Evolutionary conservation across 2,113 vertebrate species (phyloP).

Genomic region (Calyptomena viridis): DNA sequence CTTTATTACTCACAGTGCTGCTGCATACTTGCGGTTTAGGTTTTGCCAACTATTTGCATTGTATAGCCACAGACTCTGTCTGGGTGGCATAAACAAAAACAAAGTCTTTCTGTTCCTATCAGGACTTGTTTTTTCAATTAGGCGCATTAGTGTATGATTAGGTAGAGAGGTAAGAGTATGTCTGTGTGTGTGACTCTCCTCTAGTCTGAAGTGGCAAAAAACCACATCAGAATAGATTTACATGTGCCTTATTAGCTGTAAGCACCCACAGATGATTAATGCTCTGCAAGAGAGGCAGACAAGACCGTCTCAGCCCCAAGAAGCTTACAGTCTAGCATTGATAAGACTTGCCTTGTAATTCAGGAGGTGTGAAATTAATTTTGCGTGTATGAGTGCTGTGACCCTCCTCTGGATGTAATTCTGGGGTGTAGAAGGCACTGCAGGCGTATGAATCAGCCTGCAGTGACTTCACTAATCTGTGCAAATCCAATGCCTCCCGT

Average conservation of each 20-base stretch:
- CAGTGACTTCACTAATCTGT: background rate
- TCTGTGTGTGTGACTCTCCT: background rate
- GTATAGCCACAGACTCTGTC: constrained; percentile 62
- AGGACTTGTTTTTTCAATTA: constrained; percentile 45
- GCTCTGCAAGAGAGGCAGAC: background rate
- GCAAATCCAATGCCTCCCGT: background rate
- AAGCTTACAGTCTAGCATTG: background rate
- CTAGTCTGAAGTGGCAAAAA: constrained; percentile 19
- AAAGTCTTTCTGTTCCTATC: constrained; percentile 62
- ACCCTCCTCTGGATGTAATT: background rate
- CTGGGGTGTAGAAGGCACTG: background rate
- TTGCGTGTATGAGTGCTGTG: background rate
- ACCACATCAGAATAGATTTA: constrained; percentile 34
- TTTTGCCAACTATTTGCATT: constrained; percentile 66
- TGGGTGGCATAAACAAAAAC: constrained; percentile 64
- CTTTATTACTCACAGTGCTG: constrained; percentile 61
- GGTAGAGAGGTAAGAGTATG: background rate
- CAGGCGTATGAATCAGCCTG: background rate
- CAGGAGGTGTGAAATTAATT: constrained; percentile 39
- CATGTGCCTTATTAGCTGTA: background rate
- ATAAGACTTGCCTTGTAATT: constrained; percentile 5
- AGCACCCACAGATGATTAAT: constrained; percentile 54
- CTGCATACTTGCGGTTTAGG: constrained; percentile 63
- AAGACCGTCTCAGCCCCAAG: background rate
- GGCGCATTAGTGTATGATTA: constrained; percentile 8